phyloP scores from a whole-genome alignment of 2,797 vertebrate genomes.

The Zenarchopterus dispar region DNA sequence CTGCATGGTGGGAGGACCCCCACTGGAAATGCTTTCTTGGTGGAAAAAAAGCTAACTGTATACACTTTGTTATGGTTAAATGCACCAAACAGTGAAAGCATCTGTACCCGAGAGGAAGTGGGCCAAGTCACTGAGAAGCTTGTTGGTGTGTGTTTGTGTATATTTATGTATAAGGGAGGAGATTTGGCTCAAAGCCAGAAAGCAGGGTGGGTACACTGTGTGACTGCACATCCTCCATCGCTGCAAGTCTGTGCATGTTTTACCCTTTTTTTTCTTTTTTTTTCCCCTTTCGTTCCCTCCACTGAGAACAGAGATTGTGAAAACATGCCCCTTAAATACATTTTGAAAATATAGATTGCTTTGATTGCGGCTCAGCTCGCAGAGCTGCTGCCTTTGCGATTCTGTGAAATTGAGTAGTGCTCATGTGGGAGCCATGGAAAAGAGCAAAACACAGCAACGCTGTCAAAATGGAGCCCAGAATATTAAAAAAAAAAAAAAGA shows the following conservation, averaged over 20 bases:
- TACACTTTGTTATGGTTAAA: constrained; percentile 20
- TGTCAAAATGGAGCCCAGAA: constrained; percentile 30
- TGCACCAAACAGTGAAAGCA: constrained; percentile 36
- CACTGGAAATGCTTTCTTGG: constrained; percentile 6
- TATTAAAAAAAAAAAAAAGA: constrained; percentile 11
- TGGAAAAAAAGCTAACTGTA: constrained; percentile 4
- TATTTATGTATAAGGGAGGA: constrained; percentile 44
- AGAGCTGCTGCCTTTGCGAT: constrained; percentile 35
- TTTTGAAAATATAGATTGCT: constrained; percentile 36
- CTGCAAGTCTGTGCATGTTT: constrained; percentile 64
- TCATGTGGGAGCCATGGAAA: constrained; percentile 28
- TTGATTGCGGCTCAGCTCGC: constrained; percentile 21
- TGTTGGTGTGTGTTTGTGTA: constrained; percentile 10
- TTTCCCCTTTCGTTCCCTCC: background rate
- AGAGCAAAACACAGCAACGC: constrained; percentile 24
- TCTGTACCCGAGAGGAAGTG: constrained; percentile 30
- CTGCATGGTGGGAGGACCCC: background rate
- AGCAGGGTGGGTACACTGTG: constrained; percentile 62
- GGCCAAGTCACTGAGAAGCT: constrained; percentile 20
- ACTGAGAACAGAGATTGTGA: constrained; percentile 18
- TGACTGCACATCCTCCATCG: constrained; percentile 55
- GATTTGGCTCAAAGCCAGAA: constrained; percentile 54
- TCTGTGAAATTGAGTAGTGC: constrained; percentile 32
- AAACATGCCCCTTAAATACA: constrained; percentile 31
- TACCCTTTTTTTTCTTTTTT: constrained; percentile 1